phyloP scores from a whole-genome alignment of 2,888 invertebrate genomes.

The Tenthredo distinguenda region DNA sequence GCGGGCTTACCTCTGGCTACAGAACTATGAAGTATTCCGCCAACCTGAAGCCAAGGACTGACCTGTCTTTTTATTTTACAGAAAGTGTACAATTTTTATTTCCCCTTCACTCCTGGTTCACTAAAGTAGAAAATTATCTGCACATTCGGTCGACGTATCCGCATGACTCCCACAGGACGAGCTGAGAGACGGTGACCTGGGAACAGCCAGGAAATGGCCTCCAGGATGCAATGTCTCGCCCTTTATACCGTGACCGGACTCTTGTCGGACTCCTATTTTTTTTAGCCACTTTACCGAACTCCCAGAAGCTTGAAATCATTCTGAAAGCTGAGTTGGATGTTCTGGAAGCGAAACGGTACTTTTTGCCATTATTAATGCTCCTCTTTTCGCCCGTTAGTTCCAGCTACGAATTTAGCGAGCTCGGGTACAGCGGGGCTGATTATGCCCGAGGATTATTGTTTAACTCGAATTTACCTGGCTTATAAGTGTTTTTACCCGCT shows the following conservation, averaged over 20 bases:
- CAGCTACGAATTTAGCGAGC: not conserved
- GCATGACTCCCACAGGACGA: not conserved
- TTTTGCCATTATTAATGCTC: not conserved
- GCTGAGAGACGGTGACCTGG: slow-evolving; percentile 19
- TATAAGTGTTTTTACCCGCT: not conserved
- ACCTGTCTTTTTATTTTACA: not conserved
- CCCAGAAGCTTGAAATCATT: not conserved
- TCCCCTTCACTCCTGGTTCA: not conserved
- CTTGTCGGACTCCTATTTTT: not conserved
- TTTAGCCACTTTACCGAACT: not conserved
- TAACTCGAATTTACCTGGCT: not conserved
- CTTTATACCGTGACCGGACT: slow-evolving; percentile 14
- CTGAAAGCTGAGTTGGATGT: not conserved
- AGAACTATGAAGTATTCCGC: not conserved
- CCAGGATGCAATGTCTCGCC: slow-evolving; percentile 36
- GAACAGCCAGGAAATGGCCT: slow-evolving; percentile 39
- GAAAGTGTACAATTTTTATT: not conserved
- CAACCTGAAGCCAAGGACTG: not conserved
- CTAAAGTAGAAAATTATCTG: slow-evolving; percentile 32
- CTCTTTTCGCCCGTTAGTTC: not conserved
- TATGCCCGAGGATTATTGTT: not conserved
- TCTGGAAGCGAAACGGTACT: not conserved
- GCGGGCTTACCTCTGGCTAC: not conserved
- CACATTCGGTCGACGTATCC: not conserved
- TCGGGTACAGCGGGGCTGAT: not conserved